These are phyloP conservation scores for Neocloeon triangulifer DNA, from an alignment of 1,140 invertebrate species.

Conservation along the genomic window DNA sequence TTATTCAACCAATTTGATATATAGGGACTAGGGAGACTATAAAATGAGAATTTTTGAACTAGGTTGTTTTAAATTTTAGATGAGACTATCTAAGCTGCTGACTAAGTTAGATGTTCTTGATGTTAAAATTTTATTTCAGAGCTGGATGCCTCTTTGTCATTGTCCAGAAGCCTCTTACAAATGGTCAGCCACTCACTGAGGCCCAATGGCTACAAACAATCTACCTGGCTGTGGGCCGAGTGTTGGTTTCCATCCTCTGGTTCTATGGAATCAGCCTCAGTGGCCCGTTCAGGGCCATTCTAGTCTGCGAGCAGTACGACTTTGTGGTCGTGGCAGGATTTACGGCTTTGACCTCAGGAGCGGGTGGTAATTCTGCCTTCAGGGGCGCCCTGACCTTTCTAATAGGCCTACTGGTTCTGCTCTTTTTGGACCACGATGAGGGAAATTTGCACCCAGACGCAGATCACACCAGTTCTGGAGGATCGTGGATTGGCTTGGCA, in stretches of 20 bases:
- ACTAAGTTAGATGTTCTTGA: too few species aligned
- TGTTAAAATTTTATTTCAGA: conserved; percentile 6
- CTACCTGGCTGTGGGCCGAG: conserved; percentile 5
- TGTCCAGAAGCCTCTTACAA: conserved; percentile 6
- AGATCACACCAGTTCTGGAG: conserved; percentile 3
- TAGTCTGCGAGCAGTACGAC: conserved; percentile 8
- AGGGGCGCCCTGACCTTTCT: conserved; percentile 6
- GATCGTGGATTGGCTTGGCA: conserved; percentile 8
- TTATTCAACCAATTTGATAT: too few species aligned
- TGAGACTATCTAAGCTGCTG: too few species aligned
- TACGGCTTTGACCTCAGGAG: conserved; percentile 7
- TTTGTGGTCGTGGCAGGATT: conserved; percentile 6
- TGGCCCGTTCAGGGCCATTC: conserved; percentile 7
- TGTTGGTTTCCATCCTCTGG: conserved; percentile 4
- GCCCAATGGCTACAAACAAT: conserved; percentile 6
- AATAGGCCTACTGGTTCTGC: conserved; percentile 4
- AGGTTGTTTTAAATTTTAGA: too few species aligned
- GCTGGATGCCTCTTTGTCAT: conserved; percentile 5
- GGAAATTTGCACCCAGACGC: conserved; percentile 4
- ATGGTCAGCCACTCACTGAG: conserved; percentile 2
- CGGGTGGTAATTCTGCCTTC: conserved; percentile 1
- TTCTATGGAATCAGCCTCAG: conserved; percentile 6
- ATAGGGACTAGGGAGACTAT: too few species aligned
- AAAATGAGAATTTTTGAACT: too few species aligned
- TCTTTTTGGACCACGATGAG: conserved; percentile 9